Percentiles rank a stretch among this genome's conserved stretches.
These are phyloP conservation scores for Arrhamphus sclerolepis DNA, from an alignment of 2,797 vertebrate genomes.

Conservation along the genomic window DNA sequence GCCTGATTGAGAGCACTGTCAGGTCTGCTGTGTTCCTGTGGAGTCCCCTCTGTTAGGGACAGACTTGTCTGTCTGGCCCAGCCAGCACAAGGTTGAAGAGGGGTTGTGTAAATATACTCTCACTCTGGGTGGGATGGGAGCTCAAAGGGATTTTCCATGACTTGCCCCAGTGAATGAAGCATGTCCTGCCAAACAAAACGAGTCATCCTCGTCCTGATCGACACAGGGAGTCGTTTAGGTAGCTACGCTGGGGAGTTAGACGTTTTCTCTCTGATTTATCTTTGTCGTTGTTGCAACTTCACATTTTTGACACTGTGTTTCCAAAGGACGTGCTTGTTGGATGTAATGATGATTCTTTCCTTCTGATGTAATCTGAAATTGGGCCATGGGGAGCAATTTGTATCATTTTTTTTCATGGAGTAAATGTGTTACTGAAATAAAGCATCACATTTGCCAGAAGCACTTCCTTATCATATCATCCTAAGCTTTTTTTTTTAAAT, in stretches of 20 bases:
- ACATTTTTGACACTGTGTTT: constrained; percentile 35
- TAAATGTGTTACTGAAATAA: constrained; percentile 39
- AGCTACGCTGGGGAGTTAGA: constrained; percentile 41
- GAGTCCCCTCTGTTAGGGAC: constrained; percentile 36
- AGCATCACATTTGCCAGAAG: constrained; percentile 27
- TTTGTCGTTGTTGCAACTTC: constrained; percentile 43
- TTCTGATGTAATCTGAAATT: constrained; percentile 62
- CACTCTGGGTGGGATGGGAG: constrained; percentile 74
- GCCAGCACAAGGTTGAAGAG: constrained; percentile 48
- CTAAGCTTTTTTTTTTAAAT: constrained; percentile 3
- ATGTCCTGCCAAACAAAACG: constrained; percentile 65
- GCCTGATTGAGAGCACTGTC: constrained; percentile 13
- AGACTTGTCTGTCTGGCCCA: constrained; percentile 49
- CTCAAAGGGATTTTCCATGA: constrained; percentile 76
- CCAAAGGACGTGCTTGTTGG: constrained; percentile 51
- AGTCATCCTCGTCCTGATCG: constrained; percentile 44
- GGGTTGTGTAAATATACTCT: constrained; percentile 75
- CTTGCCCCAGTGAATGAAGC: constrained; percentile 61
- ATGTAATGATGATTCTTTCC: constrained; percentile 59
- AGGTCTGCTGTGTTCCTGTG: constrained; percentile 24
- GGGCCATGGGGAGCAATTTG: constrained; percentile 36
- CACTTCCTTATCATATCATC: constrained; percentile 21
- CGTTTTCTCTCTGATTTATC: constrained; percentile 43
- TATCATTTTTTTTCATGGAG: constrained; percentile 1
- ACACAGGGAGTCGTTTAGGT: constrained; percentile 46